Evolutionary conservation across 2,113 vertebrate genomes (phyloP).

Genomic region (Mungos mungo): DNA sequence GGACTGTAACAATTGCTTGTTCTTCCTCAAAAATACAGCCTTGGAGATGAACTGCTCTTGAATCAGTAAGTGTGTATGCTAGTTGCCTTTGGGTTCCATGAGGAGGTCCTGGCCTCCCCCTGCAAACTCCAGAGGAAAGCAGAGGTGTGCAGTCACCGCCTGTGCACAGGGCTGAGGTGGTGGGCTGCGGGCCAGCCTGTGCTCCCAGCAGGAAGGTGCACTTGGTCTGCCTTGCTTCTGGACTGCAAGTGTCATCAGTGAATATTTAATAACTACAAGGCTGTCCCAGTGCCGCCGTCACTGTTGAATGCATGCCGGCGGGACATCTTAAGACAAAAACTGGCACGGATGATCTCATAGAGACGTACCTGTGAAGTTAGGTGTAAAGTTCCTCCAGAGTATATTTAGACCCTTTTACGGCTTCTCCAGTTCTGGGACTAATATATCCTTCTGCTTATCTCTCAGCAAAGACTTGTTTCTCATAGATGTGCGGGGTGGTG

Average conservation of each 20-base stretch:
- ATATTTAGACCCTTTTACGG: background rate
- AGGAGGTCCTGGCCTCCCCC: constrained; percentile 47
- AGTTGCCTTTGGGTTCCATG: constrained; percentile 35
- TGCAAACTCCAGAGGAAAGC: constrained; percentile 64
- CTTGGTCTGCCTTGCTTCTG: background rate
- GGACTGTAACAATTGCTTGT: constrained; percentile 14
- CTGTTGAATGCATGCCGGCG: background rate
- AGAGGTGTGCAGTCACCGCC: background rate
- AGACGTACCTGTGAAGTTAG: background rate
- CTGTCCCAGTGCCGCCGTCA: too few relatives aligned
- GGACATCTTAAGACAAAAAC: background rate
- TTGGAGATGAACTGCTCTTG: constrained; percentile 56
- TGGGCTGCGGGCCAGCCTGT: background rate
- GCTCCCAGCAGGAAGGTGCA: background rate
- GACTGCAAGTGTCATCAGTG: background rate
- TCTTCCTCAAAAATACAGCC: constrained; percentile 52
- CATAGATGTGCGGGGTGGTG: background rate
- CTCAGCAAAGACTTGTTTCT: background rate
- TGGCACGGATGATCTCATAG: background rate
- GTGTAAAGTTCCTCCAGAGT: background rate
- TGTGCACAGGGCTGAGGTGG: background rate
- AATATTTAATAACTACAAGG: background rate
- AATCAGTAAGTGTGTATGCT: constrained; percentile 65
- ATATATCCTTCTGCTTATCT: background rate
- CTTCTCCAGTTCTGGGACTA: background rate